These are phyloP conservation scores for Oreochromis aureus DNA, from an alignment of 2,113 vertebrate species.

Conservation along the genomic window DNA sequence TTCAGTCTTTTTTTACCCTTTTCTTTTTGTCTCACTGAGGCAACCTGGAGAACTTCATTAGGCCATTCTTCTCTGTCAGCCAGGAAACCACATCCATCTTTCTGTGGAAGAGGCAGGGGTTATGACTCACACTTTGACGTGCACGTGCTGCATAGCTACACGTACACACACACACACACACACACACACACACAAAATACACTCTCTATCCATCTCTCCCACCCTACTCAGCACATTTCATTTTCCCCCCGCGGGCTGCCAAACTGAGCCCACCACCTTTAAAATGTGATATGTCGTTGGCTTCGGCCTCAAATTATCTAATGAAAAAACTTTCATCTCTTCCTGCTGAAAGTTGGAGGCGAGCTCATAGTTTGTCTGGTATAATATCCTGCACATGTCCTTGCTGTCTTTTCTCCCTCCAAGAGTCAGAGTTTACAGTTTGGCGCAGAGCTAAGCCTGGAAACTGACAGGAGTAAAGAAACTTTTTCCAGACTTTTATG, in stretches of 20 bases:
- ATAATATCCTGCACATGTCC: slow-evolving; percentile 40
- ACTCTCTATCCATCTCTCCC: slow-evolving; percentile 33
- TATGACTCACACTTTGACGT: slow-evolving; percentile 42
- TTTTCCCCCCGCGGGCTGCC: slow-evolving; percentile 36
- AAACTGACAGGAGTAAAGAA: slow-evolving; percentile 2
- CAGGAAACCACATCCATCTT: slow-evolving; percentile 63
- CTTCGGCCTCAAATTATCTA: slow-evolving; percentile 18
- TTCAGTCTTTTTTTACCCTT: neutral
- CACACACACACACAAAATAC: neutral
- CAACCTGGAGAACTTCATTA: slow-evolving; percentile 57
- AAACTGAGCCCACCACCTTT: slow-evolving; percentile 41
- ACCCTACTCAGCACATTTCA: slow-evolving; percentile 49
- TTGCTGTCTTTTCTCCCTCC: slow-evolving; percentile 4
- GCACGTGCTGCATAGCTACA: neutral
- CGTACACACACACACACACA: neutral
- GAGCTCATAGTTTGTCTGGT: slow-evolving; percentile 19
- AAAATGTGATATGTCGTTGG: slow-evolving; percentile 37
- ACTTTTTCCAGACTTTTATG: neutral
- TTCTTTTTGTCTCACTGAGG: slow-evolving; percentile 16
- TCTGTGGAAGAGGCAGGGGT: slow-evolving; percentile 34
- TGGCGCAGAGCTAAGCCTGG: neutral
- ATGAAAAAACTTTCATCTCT: slow-evolving; percentile 17
- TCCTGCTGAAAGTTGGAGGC: neutral
- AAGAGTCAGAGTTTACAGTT: slow-evolving; percentile 21
- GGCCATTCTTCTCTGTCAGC: slow-evolving; percentile 52